Percentiles rank a stretch among this genome's conserved stretches.
phyloP scores from a whole-genome alignment of 2,797 vertebrate species.

The Propithecus perrieri region DNA sequence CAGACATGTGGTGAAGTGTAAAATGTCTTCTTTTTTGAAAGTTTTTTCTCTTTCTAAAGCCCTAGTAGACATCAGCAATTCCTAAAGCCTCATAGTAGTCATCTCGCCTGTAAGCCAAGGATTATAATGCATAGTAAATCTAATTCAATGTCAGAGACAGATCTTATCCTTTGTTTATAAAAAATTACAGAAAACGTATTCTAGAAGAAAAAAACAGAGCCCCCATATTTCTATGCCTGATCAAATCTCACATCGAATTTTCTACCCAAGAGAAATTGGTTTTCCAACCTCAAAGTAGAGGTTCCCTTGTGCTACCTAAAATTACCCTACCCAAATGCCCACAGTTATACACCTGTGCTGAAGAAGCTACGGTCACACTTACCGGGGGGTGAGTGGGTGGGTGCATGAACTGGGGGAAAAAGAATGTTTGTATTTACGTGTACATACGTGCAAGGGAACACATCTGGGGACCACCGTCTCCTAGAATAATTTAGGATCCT shows the following conservation, averaged over 20 bases:
- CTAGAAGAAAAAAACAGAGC: background rate
- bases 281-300: background rate
- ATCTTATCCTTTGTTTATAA: constrained; percentile 60
- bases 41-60: constrained; percentile 64
- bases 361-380: background rate
- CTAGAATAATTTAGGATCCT: background rate
- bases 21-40: constrained; percentile 72
- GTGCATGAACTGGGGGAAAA: background rate
- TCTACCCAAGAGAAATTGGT: background rate
- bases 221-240: background rate
- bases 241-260: constrained; percentile 10
- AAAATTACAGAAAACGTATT: background rate
- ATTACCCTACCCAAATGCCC: background rate
- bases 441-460: rapidly evolving
- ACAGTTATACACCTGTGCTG: too few species aligned
- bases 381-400: background rate
- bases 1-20: constrained; percentile 70
- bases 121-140: constrained; percentile 39
- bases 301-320: background rate
- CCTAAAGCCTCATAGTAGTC: constrained; percentile 56
- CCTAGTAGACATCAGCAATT: constrained; percentile 54
- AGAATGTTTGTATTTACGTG: background rate
- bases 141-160: background rate
- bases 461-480: background rate
- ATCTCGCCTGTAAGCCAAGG: constrained; percentile 61